These are phyloP conservation scores for Taenaris catops DNA, from an alignment of 2,888 invertebrate genomes.

Conservation along the genomic window DNA sequence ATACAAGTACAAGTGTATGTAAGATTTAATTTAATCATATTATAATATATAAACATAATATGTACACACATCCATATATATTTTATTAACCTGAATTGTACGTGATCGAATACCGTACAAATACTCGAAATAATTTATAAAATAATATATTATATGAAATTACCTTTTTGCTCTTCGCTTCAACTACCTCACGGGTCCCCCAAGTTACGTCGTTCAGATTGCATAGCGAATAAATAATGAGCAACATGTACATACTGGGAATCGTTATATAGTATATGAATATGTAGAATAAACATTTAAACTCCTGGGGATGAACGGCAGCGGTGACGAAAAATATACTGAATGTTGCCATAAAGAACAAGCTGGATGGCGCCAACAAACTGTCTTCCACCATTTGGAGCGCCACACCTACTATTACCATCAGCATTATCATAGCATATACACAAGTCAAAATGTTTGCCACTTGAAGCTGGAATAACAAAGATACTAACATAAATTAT, in stretches of 20 bases:
- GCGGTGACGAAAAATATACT: constrained; percentile 83
- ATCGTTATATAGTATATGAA: constrained; percentile 92
- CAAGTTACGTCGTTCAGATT: constrained; percentile 96
- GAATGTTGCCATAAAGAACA: constrained; percentile 90
- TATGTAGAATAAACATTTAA: constrained; percentile 86
- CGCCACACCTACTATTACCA: constrained; percentile 89
- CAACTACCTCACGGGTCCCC: constrained; percentile 93
- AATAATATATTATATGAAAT: too few relatives aligned
- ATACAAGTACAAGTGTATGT: too few relatives aligned
- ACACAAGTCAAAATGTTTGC: constrained; percentile 88
- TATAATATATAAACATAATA: too few relatives aligned
- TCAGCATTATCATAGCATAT: constrained; percentile 93
- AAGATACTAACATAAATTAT: background rate
- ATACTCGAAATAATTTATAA: too few relatives aligned
- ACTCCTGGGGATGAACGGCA: constrained; percentile 88
- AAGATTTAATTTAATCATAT: too few relatives aligned
- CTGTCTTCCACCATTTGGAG: constrained; percentile 90
- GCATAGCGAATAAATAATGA: constrained; percentile 94
- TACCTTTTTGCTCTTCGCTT: constrained; percentile 63
- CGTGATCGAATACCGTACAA: too few relatives aligned
- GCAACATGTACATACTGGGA: constrained; percentile 96
- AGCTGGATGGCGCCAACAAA: constrained; percentile 88
- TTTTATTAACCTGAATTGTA: too few relatives aligned
- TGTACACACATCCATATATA: too few relatives aligned
- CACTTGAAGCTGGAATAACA: constrained; percentile 78